Base-by-base conservation (phyloP, 2,797 vertebrate species). In the Petrocephalus schoutedeni region DNA sequence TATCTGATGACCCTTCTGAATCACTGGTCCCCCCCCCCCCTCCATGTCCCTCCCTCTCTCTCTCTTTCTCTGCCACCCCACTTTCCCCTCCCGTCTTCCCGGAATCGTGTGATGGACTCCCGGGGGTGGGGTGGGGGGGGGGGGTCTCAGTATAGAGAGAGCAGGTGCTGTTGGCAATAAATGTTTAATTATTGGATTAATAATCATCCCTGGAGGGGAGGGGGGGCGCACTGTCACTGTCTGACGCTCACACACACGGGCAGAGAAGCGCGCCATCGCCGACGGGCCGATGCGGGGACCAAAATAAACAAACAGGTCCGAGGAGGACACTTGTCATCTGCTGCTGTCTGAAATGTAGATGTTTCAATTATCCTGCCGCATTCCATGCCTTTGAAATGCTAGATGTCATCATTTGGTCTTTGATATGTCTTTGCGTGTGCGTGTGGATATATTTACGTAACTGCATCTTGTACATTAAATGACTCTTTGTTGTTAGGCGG, bases 111-210 rank as follows among this genome's bases (percentile, higher is more conserved):
- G 92, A 93, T 94, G 94, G 93, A 93, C 91, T 95, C 96, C 94
- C 94, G 12, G 36, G 94, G 36, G 58, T 4, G 58, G 58, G 58
- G 94, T 93, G 23, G 51, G 80, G 49, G 51, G 45, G 90, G 0
- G 92, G 92, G 95, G 92, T 90, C 90, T 88, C 71, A 84, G 91
- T 88, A 90, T 91, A 87, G 93, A 95, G 96, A 96, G 94, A 94
- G 94, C 97, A 98, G 97, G 97, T 97, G 97, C 96, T 94, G 94
- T 93, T 92, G 92, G 96, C 96, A 96, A 97, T 96, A 97, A 96
- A 96, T 93, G 96, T 96, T 97, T 97, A 97, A 98, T 98, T 96
- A 97, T 96, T 95, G 96, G 96, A 96, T 97, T 97, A 97, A 97
- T 97, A 97, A 96, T 92, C 92, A 94, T 96, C 95, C 95, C 95